Evolutionary conservation across 2,888 invertebrate species (phyloP), one percentile per base, ranked within the genome.

Genomic region (Phymatocera aterrima): DNA sequence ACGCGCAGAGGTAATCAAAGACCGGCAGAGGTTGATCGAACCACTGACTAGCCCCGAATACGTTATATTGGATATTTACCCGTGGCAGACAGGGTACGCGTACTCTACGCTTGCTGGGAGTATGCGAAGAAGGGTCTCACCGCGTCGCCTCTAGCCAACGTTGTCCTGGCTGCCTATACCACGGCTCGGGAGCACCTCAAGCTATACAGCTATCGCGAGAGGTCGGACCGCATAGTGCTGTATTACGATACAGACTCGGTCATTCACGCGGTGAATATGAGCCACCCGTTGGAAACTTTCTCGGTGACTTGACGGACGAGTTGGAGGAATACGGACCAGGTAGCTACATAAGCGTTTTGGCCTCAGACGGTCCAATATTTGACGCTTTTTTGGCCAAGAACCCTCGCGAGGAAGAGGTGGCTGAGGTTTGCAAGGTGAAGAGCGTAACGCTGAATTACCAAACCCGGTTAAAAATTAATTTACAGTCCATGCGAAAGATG

Each of bases 231-330:
- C 60, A 51, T 86, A 21, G 85, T 86, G 24, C 65, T 90, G 4
- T 89, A 90, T 81, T 87, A 80, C 72, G 89, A 90, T 65, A 90
- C 89, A 0, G 89, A 89, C 79, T 84, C 83, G 2, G 83, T 89
- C 1, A 85, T 89, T 43, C 90, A 83, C 79, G 79, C 77, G 78
- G 77, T 12, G 80, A 78, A 10, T 81, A 60, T 18, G 74, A 80
- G 4, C 84, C 86, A 10, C 75, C 82, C 10, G 79, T 84, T 0
- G 88, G 87, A 28, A 82, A 86, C 77, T 87, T 81, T 78, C 75
- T 90, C 6, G 87, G 87, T 0, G 87, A 90, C 61, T 79, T 90
- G 81, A 89, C 87, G 1, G 85, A 89, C 79, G 89, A 90, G 79
- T 72, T 90, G 1, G 77, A 79, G 12, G 79, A 81, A 8, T 84